phyloP scores from a whole-genome alignment of 2,113 vertebrate genomes.

The Pelmatolapia mariae region DNA sequence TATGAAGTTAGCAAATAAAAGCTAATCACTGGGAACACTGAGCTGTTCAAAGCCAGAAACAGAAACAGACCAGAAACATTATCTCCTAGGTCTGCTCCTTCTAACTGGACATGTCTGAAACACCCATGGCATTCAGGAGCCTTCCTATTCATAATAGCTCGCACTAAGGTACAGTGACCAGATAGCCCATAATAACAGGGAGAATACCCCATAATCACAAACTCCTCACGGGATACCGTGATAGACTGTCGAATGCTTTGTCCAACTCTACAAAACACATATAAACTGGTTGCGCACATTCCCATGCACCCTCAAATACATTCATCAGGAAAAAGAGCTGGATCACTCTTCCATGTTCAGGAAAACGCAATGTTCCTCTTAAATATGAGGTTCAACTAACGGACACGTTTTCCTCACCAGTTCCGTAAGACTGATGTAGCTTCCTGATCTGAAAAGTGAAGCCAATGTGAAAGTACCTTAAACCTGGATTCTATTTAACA shows the following conservation, averaged over 20 bases:
- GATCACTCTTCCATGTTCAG: not conserved
- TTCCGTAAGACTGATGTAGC: not conserved
- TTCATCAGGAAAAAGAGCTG: not conserved
- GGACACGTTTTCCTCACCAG: not conserved
- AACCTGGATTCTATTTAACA: not conserved
- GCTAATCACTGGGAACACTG: not conserved
- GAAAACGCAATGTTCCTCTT: not conserved
- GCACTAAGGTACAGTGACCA: not conserved
- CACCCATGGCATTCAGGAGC: not conserved
- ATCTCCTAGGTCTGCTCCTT: not conserved
- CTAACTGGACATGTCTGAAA: not conserved
- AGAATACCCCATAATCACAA: not conserved
- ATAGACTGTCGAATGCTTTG: not conserved
- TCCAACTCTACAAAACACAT: not conserved
- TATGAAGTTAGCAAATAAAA: not conserved
- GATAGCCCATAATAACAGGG: not conserved
- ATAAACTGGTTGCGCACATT: not conserved
- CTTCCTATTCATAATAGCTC: not conserved
- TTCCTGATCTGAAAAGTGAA: not conserved
- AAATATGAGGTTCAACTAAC: not conserved
- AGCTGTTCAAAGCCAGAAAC: not conserved
- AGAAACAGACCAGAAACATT: not conserved
- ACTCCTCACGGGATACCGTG: not conserved
- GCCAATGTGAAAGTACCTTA: not conserved
- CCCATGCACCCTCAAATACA: not conserved